Evolutionary conservation across 1,140 invertebrate genomes (phyloP), one percentile per base, ranked within the genome.

Genomic region (Solenopsis invicta): DNA sequence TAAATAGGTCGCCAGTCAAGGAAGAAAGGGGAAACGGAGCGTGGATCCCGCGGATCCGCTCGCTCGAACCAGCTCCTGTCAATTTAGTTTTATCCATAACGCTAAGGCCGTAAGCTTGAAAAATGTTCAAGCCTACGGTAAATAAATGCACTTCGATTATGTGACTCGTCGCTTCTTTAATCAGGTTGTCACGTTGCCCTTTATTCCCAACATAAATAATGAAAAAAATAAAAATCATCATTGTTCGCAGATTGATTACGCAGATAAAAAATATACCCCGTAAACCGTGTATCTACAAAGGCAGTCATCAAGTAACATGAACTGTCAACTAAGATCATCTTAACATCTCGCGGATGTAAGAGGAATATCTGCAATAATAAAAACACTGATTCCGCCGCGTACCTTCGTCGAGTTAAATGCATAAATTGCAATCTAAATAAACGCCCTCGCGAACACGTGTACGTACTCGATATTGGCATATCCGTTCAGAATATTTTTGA

Each of bases 1-100:
- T 41, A 45, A 86, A 89, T 82, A 54, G 54, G 54, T 87, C 88
- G 81, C 81, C 86, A 87, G 62, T 87, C 75, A 80, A 69, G 34
- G 59, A 76, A 41, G 41, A 62, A 45, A 56, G 8, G 18, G 12
- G 18, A 62, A n/a, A 48, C 5, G 10, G 50, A 41, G 41, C 29
- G 34, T 13, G 41, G 10, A 48, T 66, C 34, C 54, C 9, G 18
- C 16, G 54, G 21, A 78, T 77, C n/a, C 9, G 34, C 34, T 45
- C 34, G 2, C 4, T 74, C 10, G 41, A 62, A n/a, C 16, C 54
- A 69, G 21, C n/a, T 13, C 52, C 9, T 34, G 8, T 54, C 48
- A 8, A 41, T 78, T 34, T 13, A 24, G 29, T 9, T 69, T 66
- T 67, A 80, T 69, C 5, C 9, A 12, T 67, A 37, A 61, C 29